phyloP scores from a whole-genome alignment of 1,140 invertebrate genomes.

The Monomorium pharaonis region DNA sequence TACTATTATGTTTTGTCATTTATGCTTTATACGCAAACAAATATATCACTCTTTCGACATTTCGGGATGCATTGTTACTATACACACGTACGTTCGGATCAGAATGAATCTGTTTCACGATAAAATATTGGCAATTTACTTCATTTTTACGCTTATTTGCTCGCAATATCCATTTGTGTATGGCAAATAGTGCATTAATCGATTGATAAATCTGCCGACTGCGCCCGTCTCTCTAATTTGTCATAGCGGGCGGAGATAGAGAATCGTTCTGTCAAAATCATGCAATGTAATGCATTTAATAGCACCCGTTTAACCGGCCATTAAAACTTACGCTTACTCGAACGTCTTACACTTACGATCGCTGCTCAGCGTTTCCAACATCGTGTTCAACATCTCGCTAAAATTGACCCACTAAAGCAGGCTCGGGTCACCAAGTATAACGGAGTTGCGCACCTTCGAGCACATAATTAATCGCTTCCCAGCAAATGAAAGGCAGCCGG shows the following conservation, averaged over 20 bases:
- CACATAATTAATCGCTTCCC: conserved; percentile 60
- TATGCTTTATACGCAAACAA: conserved; percentile 6
- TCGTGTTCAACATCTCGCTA: conserved; percentile 35
- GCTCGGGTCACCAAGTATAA: conserved; percentile 38
- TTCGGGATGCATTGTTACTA: not conserved
- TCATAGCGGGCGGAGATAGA: not conserved
- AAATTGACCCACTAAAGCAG: conserved; percentile 39
- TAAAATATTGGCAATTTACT: conserved; percentile 41
- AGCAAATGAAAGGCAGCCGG: conserved; percentile 30
- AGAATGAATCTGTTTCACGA: conserved; percentile 3
- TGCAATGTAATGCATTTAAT: conserved; percentile 28
- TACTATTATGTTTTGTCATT: conserved; percentile 10
- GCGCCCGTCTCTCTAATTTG: conserved; percentile 11
- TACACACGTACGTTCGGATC: not conserved
- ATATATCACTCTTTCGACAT: conserved; percentile 26
- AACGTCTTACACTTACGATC: not conserved
- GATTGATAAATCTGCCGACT: conserved; percentile 8
- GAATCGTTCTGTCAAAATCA: not conserved
- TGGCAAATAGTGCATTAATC: conserved; percentile 37
- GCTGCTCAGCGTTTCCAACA: conserved; percentile 12
- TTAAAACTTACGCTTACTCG: conserved; percentile 25
- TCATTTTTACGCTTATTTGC: conserved; percentile 28
- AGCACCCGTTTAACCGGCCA: conserved; percentile 8
- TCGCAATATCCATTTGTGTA: conserved; percentile 13
- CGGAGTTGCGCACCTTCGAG: conserved; percentile 38